Evolutionary conservation across 2,797 vertebrate species (phyloP).

Genomic region (Podarcis siculus): DNA sequence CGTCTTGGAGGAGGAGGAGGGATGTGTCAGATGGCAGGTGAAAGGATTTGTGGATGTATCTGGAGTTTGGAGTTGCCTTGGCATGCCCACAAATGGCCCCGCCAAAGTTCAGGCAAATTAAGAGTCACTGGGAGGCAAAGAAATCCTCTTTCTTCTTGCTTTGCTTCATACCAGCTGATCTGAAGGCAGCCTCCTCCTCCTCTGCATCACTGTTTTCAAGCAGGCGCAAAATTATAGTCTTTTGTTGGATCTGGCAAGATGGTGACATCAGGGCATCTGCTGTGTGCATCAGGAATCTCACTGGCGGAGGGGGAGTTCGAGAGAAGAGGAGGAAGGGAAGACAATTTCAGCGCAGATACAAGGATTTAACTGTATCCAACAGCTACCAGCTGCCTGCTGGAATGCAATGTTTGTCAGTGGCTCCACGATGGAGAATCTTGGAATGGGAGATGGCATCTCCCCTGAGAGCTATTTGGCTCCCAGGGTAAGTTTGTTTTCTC

Average conservation of each 20-base stretch:
- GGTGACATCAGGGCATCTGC: neutral
- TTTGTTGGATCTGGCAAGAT: neutral
- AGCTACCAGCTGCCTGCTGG: slow-evolving; percentile 28
- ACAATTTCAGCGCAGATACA: slow-evolving; percentile 13
- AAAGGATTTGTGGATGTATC: neutral
- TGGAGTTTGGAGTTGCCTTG: neutral
- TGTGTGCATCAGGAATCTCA: neutral
- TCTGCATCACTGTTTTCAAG: neutral
- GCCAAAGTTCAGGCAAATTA: neutral
- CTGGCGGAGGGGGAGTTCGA: slow-evolving; percentile 1
- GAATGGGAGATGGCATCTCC: neutral
- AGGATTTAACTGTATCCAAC: slow-evolving; percentile 47
- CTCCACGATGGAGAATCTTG: neutral
- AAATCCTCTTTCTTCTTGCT: neutral
- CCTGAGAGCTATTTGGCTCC: neutral
- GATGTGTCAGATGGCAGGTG: neutral
- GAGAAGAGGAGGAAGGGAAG: slow-evolving; percentile 27
- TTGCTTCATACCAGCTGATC: neutral
- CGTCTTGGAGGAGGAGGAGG: neutral
- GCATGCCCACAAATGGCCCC: neutral
- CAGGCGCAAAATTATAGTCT: neutral
- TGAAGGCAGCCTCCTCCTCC: neutral
- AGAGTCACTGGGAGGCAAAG: neutral
- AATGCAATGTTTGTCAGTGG: slow-evolving; percentile 36
- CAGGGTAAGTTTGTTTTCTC: neutral